A percentile compares a stretch with the other conserved stretches of the same genome.
These are phyloP conservation scores for Formicarius rufipectus DNA, from an alignment of 2,113 vertebrate species.

Conservation along the genomic window DNA sequence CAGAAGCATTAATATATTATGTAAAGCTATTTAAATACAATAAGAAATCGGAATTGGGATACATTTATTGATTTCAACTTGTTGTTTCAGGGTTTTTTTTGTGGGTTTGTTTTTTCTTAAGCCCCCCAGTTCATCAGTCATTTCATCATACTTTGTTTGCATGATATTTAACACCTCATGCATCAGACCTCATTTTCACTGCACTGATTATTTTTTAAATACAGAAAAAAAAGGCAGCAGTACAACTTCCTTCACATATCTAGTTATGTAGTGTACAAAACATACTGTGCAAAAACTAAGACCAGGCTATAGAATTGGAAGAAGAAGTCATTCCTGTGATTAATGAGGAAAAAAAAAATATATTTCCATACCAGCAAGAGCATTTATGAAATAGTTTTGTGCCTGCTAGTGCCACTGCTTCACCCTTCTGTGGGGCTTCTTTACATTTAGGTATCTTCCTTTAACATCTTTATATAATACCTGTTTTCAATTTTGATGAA, in stretches of 20 bases:
- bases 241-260: background rate
- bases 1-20: background rate
- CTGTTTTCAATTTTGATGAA: background rate
- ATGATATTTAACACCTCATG: background rate
- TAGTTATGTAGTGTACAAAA: background rate
- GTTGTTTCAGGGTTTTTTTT: background rate
- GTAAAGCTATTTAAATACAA: background rate
- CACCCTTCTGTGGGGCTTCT: rapidly evolving
- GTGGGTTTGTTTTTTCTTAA: background rate
- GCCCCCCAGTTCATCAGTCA: background rate
- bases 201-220: background rate
- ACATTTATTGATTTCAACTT: background rate
- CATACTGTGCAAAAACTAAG: background rate
- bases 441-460: background rate
- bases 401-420: background rate
- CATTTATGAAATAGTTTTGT: background rate
- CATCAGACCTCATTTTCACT: background rate
- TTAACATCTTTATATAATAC: background rate
- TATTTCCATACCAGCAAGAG: background rate
- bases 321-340: background rate
- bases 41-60: background rate
- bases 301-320: background rate
- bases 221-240: background rate
- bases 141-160: background rate
- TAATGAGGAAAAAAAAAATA: background rate